phyloP scores from a whole-genome alignment of 2,113 vertebrate species.

The Cyrtonyx montezumae region DNA sequence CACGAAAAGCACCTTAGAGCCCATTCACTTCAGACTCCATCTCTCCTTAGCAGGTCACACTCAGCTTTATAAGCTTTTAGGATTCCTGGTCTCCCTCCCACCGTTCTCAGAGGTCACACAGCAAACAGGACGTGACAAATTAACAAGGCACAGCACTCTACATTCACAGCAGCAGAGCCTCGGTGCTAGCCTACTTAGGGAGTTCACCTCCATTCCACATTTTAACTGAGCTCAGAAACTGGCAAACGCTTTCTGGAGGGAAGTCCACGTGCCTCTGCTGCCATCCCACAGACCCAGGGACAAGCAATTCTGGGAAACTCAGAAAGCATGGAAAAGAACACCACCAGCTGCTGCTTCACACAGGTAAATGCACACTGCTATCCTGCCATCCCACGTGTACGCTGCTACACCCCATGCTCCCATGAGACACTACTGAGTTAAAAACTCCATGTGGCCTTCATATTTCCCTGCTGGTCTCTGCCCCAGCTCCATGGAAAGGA shows the following conservation, averaged over 20 bases:
- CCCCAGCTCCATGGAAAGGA: not conserved
- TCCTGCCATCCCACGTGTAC: not conserved
- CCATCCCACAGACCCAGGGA: not conserved
- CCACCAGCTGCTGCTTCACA: fast-evolving
- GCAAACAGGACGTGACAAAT: fast-evolving
- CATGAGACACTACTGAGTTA: fast-evolving
- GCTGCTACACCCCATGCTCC: not conserved
- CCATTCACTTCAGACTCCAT: not conserved
- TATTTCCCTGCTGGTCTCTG: not conserved
- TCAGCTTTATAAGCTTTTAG: fast-evolving
- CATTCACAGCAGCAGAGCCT: not conserved
- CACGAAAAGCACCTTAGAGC: not conserved
- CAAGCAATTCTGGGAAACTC: not conserved
- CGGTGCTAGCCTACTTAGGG: fast-evolving
- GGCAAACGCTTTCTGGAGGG: not conserved
- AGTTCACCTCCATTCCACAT: not conserved
- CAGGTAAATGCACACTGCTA: not conserved
- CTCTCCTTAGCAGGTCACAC: not conserved
- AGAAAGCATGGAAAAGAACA: not conserved
- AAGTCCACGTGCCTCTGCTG: fast-evolving
- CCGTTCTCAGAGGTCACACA: fast-evolving
- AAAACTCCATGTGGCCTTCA: not conserved
- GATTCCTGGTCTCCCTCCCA: not conserved
- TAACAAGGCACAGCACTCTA: slow-evolving; percentile 48
- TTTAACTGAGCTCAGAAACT: not conserved